phyloP scores from a whole-genome alignment of 2,113 vertebrate species.

The Phoxinus phoxinus region DNA sequence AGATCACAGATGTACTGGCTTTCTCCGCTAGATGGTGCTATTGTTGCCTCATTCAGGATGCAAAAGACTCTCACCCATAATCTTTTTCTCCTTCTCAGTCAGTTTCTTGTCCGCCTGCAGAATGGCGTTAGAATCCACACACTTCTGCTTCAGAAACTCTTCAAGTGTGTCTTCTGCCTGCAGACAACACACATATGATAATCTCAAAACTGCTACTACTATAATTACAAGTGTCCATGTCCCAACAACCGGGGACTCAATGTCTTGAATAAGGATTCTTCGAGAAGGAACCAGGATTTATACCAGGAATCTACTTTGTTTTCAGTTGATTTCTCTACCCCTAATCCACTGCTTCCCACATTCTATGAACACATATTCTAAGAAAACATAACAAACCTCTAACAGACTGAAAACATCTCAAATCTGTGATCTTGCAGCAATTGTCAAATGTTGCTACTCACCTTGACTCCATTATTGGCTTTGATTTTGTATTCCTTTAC shows the following conservation, averaged over 20 bases:
- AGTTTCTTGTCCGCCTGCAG: conserved; percentile 59
- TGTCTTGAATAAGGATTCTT: too few relatives aligned
- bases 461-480: conserved; percentile 46
- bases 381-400: background rate
- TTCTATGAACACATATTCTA: background rate
- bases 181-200: conserved; percentile 29
- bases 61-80: conserved; percentile 46
- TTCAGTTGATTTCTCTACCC: background rate
- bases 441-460: background rate
- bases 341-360: background rate
- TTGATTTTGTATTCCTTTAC: conserved; percentile 25
- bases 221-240: background rate
- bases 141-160: conserved; percentile 53
- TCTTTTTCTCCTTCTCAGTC: conserved; percentile 49
- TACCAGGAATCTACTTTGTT: background rate
- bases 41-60: background rate
- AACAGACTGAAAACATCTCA: background rate
- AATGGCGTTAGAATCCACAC: conserved; percentile 44
- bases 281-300: background rate
- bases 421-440: background rate
- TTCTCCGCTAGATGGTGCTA: background rate
- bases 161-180: conserved; percentile 16
- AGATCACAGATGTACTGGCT: background rate
- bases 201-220: background rate
- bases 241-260: background rate